A percentile compares a stretch with the other conserved stretches of the same genome.
phyloP scores from a whole-genome alignment of 2,888 invertebrate species.

The Norana najaformis region DNA sequence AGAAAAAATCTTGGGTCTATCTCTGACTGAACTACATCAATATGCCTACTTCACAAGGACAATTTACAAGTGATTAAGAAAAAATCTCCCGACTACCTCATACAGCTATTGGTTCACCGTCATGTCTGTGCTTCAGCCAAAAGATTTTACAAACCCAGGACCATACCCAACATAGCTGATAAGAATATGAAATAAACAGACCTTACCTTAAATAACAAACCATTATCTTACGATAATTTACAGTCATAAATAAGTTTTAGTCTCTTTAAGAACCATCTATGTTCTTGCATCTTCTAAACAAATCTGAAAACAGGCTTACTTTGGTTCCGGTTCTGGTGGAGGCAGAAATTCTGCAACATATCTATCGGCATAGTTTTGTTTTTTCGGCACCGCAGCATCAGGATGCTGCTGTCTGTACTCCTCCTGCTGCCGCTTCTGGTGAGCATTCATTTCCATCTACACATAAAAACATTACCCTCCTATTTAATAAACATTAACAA shows the following conservation, averaged over 20 bases:
- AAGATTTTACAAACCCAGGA: too few species aligned
- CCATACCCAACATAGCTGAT: too few species aligned
- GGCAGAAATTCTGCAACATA: constrained; percentile 60
- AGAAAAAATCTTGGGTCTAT: too few species aligned
- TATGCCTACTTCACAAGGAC: too few species aligned
- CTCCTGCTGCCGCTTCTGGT: constrained; percentile 54
- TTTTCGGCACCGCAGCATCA: constrained; percentile 46
- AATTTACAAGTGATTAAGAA: too few species aligned
- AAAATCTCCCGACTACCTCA: too few species aligned
- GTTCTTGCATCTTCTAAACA: background rate
- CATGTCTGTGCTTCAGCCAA: too few species aligned
- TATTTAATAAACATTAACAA: background rate
- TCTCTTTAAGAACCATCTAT: background rate
- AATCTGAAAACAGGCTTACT: constrained; percentile 37
- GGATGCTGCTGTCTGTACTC: constrained; percentile 51
- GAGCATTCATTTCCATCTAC: constrained; percentile 94
- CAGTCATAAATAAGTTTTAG: background rate
- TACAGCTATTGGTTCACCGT: too few species aligned
- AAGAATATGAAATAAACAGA: too few species aligned
- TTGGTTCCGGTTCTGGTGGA: constrained; percentile 51
- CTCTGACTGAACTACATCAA: too few species aligned
- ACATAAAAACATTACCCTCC: background rate
- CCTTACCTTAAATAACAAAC: too few species aligned
- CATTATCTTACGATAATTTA: too few species aligned
- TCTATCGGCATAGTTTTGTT: constrained; percentile 45